Evolutionary conservation across 2,888 invertebrate species (phyloP).

Genomic region (Eulithis testata): DNA sequence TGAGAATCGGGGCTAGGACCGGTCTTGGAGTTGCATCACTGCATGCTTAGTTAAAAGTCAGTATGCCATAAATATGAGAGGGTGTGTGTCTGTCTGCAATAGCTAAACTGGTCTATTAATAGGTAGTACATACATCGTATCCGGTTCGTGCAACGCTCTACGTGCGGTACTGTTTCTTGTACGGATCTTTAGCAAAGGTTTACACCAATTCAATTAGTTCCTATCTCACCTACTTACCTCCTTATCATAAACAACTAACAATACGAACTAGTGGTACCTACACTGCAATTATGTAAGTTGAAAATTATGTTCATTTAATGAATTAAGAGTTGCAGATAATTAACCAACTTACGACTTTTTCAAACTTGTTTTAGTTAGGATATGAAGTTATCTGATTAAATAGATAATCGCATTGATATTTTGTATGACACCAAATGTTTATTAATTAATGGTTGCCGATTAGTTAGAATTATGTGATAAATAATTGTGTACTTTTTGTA

Average conservation of each 20-base stretch:
- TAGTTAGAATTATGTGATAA: constrained; percentile 12
- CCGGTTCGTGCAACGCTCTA: constrained; percentile 33
- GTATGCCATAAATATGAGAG: constrained; percentile 32
- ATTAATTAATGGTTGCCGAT: constrained; percentile 19
- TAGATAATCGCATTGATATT: constrained; percentile 19
- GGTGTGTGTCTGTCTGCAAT: constrained; percentile 42
- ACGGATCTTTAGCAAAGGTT: background rate
- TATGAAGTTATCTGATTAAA: background rate
- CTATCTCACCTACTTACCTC: no score
- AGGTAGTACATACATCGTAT: constrained; percentile 23
- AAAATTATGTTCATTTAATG: no score
- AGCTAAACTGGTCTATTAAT: constrained; percentile 48
- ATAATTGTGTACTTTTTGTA: background rate
- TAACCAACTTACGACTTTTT: background rate
- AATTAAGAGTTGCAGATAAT: no score
- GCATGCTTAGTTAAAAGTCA: constrained; percentile 32
- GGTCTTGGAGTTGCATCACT: constrained; percentile 62
- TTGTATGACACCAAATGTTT: constrained; percentile 27
- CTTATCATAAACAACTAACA: no score
- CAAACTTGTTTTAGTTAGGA: background rate
- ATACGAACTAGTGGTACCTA: no score
- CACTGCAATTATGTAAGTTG: no score
- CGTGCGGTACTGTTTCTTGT: constrained; percentile 31
- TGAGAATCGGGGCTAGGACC: constrained; percentile 51
- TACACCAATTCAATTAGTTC: no score